Conservation (phyloP, 1,140 invertebrate genomes). For the Trichonephila clavata region DNA sequence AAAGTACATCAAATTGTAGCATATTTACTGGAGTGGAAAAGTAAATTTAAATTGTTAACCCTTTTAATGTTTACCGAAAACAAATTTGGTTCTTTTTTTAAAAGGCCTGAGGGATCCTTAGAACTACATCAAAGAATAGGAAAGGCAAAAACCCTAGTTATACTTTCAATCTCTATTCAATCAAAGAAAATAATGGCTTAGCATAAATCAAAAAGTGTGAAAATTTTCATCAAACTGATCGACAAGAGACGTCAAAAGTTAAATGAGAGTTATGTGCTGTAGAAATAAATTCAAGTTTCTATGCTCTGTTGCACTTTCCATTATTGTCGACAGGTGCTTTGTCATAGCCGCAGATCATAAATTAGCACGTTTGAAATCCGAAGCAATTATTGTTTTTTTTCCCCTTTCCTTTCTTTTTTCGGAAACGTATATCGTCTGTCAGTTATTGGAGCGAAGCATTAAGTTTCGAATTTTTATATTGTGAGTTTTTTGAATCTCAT, state of each 20-base stretch:
- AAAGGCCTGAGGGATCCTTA: neutral
- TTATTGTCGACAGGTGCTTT: slow-evolving; percentile 26
- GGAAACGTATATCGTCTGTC: neutral
- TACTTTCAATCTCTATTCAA: neutral
- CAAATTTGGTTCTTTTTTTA: neutral
- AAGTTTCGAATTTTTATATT: neutral
- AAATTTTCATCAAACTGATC: neutral
- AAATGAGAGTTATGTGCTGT: neutral
- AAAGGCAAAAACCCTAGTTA: neutral
- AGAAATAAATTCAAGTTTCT: neutral
- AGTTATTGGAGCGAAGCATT: neutral
- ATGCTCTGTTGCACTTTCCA: neutral
- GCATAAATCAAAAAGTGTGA: neutral
- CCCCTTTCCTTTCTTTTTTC: neutral
- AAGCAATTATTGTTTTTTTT: neutral
- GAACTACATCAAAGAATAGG: neutral
- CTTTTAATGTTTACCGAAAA: neutral
- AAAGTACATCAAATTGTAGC: neutral
- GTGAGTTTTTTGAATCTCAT: no score
- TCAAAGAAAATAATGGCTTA: neutral
- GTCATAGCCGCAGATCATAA: neutral
- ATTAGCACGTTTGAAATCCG: neutral
- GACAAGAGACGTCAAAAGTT: neutral
- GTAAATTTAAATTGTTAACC: neutral
- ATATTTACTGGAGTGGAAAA: neutral